Evolutionary conservation across 2,113 vertebrate genomes (phyloP).

Genomic region (Butastur rufipennis): DNA sequence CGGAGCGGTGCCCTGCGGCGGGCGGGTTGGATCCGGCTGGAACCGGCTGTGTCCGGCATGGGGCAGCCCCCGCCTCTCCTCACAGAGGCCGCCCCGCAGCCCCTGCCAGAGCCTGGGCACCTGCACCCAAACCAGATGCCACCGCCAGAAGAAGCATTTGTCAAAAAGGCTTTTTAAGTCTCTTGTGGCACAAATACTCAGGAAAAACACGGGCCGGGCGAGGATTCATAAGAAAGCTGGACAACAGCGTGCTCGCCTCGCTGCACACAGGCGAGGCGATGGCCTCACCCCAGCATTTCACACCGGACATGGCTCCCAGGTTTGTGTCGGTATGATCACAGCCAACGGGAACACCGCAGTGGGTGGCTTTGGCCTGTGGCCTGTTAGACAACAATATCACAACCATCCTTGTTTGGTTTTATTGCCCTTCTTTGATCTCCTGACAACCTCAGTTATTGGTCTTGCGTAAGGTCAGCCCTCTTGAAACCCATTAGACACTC

Average conservation of each 20-base stretch:
- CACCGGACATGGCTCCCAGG: fast-evolving
- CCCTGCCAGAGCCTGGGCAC: not conserved
- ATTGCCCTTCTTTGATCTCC: not conserved
- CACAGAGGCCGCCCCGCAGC: not conserved
- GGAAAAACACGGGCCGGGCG: fast-evolving
- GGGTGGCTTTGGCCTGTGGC: not conserved
- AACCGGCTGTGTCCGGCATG: fast-evolving
- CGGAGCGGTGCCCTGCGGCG: not conserved
- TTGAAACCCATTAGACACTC: not conserved
- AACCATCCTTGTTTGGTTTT: not conserved
- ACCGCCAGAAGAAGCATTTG: too few species aligned
- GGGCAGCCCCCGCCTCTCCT: not conserved
- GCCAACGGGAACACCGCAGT: not conserved
- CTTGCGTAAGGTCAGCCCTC: not conserved
- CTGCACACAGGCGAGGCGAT: not conserved
- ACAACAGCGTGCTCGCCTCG: fast-evolving
- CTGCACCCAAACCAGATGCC: not conserved
- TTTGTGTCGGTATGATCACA: not conserved
- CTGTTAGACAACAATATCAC: not conserved
- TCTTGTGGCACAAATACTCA: not conserved
- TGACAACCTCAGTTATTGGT: not conserved
- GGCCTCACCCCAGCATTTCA: not conserved
- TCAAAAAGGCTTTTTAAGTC: not conserved
- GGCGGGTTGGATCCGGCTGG: not conserved
- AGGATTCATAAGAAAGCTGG: not conserved